A percentile compares a stretch with the other conserved stretches of the same genome.
These are phyloP conservation scores for Pseudolaguvia tuberculata DNA, from an alignment of 2,113 vertebrate species.

Conservation along the genomic window DNA sequence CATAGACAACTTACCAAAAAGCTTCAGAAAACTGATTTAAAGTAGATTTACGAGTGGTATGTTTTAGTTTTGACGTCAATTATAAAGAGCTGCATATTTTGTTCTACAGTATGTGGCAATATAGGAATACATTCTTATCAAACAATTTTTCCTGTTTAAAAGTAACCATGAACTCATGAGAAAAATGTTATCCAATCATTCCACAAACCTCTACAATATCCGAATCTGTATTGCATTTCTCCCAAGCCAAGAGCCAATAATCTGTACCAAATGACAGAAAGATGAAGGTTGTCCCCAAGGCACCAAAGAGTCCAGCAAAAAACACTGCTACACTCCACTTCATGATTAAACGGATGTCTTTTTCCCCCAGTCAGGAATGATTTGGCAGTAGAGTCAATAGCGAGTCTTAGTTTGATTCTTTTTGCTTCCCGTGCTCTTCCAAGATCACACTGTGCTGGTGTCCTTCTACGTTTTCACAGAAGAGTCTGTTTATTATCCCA, in stretches of 20 bases:
- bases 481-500: slow-evolving; percentile 20
- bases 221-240: slow-evolving; percentile 66
- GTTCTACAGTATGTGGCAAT: background rate
- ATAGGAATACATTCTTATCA: background rate
- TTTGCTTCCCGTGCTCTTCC: background rate
- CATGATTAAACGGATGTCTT: slow-evolving; percentile 67
- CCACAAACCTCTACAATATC: slow-evolving; percentile 55
- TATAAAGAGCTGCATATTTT: background rate
- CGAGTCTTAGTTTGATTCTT: background rate
- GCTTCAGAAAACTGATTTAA: background rate
- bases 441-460: background rate
- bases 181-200: background rate
- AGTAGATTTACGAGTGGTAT: background rate
- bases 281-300: slow-evolving; percentile 81
- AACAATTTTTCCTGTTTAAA: background rate
- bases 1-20: background rate
- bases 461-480: background rate
- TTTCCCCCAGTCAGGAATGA: background rate
- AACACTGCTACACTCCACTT: slow-evolving; percentile 85
- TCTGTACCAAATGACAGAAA: slow-evolving; percentile 93
- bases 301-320: slow-evolving; percentile 91
- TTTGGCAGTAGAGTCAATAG: background rate
- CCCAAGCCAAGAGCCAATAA: slow-evolving; percentile 91
- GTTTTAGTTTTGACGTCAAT: background rate
- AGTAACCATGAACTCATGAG: background rate